Evolutionary conservation across 2,888 invertebrate species (phyloP).

Genomic region (Desoria tigrina): DNA sequence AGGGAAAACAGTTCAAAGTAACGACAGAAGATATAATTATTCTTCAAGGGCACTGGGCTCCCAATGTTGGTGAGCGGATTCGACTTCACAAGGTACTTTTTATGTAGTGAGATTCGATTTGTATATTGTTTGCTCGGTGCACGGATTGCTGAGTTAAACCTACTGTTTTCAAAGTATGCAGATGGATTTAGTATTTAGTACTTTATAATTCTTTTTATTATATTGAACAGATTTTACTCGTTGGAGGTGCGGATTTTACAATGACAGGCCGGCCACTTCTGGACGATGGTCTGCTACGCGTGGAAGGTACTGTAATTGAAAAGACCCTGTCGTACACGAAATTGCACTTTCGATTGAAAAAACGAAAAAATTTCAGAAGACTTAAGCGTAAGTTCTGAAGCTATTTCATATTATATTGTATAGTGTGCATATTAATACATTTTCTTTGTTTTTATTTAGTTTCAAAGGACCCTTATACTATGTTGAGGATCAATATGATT

Average conservation of each 20-base stretch:
- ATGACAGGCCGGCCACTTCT: conserved; percentile 78
- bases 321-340: conserved; percentile 79
- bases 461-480: conserved; percentile 54
- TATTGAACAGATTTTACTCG: conserved; percentile 66
- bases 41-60: conserved; percentile 81
- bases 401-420: no score
- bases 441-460: conserved; percentile 54
- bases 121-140: no score
- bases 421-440: conserved; percentile 44
- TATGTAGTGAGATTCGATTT: no score
- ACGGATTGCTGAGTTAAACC: no score
- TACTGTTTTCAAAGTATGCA: background rate
- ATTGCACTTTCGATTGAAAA: conserved; percentile 64
- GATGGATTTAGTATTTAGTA: background rate
- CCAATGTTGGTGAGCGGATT: conserved; percentile 75
- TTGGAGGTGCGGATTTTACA: conserved; percentile 77
- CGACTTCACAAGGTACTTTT: conserved; percentile 71
- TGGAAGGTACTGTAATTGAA: conserved; percentile 80
- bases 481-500: conserved; percentile 57
- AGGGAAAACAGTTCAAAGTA: conserved; percentile 81
- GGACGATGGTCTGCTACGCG: conserved; percentile 69
- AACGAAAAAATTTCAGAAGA: conserved; percentile 66
- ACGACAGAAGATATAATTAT: conserved; percentile 82
- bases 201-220: no score
- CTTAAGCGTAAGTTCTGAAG: conserved; percentile 66